Evolutionary conservation across 2,113 vertebrate genomes (phyloP).

Genomic region (Gobio gobio): DNA sequence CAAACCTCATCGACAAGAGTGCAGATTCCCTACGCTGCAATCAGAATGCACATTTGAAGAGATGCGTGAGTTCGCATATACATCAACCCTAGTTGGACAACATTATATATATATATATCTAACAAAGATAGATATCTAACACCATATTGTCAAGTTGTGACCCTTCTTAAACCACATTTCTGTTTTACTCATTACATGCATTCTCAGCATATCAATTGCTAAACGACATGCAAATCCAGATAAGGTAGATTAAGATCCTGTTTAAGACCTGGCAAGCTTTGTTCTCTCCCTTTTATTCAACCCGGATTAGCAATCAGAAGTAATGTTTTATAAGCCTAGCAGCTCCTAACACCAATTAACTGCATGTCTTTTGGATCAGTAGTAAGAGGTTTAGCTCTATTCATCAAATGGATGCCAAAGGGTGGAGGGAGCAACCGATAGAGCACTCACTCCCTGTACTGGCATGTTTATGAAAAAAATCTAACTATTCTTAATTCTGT

Average conservation of each 20-base stretch:
- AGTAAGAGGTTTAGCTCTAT: slow-evolving; percentile 56
- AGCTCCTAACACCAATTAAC: slow-evolving; percentile 55
- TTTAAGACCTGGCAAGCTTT: slow-evolving; percentile 42
- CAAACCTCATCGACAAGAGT: slow-evolving; percentile 62
- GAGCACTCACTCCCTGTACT: neutral
- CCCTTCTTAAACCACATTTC: slow-evolving; percentile 25
- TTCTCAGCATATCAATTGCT: slow-evolving; percentile 30
- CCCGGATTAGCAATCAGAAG: slow-evolving; percentile 58
- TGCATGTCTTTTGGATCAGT: slow-evolving; percentile 53
- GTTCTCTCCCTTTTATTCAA: slow-evolving; percentile 46
- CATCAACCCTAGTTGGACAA: neutral
- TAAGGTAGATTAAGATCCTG: slow-evolving; percentile 53
- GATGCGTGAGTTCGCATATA: slow-evolving; percentile 75
- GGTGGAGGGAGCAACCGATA: slow-evolving; percentile 23
- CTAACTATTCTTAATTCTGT: neutral
- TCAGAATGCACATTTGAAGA: slow-evolving; percentile 75
- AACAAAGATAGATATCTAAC: neutral
- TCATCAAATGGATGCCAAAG: slow-evolving; percentile 44
- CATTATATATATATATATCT: neutral
- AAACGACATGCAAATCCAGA: slow-evolving; percentile 18
- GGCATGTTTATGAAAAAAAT: neutral
- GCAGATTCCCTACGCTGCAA: slow-evolving; percentile 62
- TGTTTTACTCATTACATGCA: neutral
- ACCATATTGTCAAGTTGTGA: neutral
- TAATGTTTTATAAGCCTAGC: slow-evolving; percentile 52